Evolutionary conservation across 2,888 invertebrate genomes (phyloP).

Genomic region (Drosophila melanosoma): DNA sequence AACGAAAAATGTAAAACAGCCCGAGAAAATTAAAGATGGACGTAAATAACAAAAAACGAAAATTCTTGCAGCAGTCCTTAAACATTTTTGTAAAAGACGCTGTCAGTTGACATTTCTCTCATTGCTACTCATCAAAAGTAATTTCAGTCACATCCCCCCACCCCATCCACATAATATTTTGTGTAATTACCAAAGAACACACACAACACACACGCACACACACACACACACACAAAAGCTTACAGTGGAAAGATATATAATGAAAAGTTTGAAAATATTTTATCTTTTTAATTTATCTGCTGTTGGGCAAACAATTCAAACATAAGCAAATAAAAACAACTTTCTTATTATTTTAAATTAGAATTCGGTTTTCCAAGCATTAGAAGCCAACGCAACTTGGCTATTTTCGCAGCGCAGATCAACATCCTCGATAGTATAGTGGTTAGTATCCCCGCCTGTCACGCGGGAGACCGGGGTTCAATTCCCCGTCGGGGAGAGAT

Average conservation of each 20-base stretch:
- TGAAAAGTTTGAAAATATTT: constrained; percentile 57
- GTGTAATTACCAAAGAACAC: constrained; percentile 47
- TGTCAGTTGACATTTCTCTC: constrained; percentile 12
- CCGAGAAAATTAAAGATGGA: not conserved
- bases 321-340: constrained; percentile 18
- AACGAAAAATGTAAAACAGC: constrained; percentile 3
- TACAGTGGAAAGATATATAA: constrained; percentile 18
- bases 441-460: constrained; percentile 66
- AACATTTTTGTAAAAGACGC: constrained; percentile 33
- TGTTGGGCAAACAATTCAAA: constrained; percentile 35
- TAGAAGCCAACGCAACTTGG: constrained; percentile 1
- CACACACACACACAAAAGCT: constrained; percentile 3
- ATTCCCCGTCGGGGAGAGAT: constrained; percentile 61
- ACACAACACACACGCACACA: constrained; percentile 3
- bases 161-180: constrained; percentile 33
- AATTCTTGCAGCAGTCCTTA: constrained; percentile 37
- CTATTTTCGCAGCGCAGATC: not conserved
- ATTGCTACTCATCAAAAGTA: constrained; percentile 34
- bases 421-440: constrained; percentile 64
- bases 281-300: constrained; percentile 69
- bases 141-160: constrained; percentile 19
- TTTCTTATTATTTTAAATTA: constrained; percentile 19
- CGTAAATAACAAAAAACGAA: not conserved
- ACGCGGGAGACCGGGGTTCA: constrained; percentile 66
- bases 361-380: constrained; percentile 10